Conservation (phyloP, 2,113 vertebrate genomes). For the Pyxicephalus adspersus region DNA sequence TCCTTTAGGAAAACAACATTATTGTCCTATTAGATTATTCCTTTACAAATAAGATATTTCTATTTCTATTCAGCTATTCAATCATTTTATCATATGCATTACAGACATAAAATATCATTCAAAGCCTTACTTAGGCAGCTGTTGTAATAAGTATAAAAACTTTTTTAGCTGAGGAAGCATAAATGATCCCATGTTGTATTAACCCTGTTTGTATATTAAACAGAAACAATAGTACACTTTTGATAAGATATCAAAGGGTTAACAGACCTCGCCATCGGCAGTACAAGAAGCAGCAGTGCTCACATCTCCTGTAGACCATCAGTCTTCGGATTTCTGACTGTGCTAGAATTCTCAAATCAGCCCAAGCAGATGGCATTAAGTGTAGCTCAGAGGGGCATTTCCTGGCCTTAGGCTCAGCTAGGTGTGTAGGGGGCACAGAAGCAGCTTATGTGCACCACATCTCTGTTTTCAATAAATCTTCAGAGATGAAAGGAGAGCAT, state of each 20-base stretch:
- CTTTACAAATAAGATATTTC: too few species aligned
- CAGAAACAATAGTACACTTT: too few species aligned
- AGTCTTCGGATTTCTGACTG: constrained; percentile 32
- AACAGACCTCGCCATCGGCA: background rate
- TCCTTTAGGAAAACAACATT: too few species aligned
- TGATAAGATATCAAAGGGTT: constrained; percentile 22
- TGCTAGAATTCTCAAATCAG: constrained; percentile 6
- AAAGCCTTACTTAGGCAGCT: too few species aligned
- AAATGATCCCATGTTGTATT: too few species aligned
- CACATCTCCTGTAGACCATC: constrained; percentile 9
- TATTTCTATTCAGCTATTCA: too few species aligned
- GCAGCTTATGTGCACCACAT: background rate
- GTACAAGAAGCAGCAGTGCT: background rate
- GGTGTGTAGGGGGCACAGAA: constrained; percentile 27
- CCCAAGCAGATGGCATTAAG: constrained; percentile 50
- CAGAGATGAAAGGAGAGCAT: background rate
- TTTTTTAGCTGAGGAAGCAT: too few species aligned
- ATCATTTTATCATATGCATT: too few species aligned
- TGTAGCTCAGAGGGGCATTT: constrained; percentile 44
- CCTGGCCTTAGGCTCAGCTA: constrained; percentile 24
- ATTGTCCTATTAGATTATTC: too few species aligned
- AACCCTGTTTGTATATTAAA: too few species aligned
- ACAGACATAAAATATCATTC: too few species aligned
- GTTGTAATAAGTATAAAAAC: too few species aligned
- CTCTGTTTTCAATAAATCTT: constrained; percentile 4